Evolutionary conservation across 1,140 invertebrate genomes (phyloP).

Genomic region (Bombus terrestris): DNA sequence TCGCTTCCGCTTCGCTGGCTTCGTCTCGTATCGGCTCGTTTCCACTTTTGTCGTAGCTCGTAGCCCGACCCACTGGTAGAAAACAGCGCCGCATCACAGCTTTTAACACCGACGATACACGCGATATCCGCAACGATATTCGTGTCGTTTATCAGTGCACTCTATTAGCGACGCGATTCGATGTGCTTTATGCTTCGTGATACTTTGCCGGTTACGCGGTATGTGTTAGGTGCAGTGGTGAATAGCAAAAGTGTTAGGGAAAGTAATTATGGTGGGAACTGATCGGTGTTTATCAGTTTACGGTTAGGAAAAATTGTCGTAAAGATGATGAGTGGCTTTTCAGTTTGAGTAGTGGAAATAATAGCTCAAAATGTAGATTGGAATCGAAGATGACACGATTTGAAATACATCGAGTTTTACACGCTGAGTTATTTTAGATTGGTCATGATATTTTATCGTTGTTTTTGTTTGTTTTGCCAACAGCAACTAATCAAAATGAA

Average conservation of each 20-base stretch:
- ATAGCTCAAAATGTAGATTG: no score
- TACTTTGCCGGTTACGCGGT: neutral
- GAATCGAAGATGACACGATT: no score
- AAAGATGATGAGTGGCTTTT: no score
- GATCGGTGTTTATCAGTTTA: neutral
- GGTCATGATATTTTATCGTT: no score
- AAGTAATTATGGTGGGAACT: neutral
- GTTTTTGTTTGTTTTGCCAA: no score
- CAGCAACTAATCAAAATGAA: no score
- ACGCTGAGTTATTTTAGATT: no score
- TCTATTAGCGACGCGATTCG: conserved; percentile 38
- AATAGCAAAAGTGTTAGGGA: neutral
- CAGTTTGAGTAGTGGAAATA: no score
- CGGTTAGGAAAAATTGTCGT: neutral
- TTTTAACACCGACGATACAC: conserved; percentile 43
- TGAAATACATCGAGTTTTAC: no score
- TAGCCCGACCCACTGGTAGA: conserved; percentile 18
- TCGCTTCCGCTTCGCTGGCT: conserved; percentile 51
- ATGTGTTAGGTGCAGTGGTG: neutral
- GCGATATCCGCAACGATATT: conserved; percentile 54
- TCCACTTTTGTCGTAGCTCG: conserved; percentile 62
- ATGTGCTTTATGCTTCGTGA: conserved; percentile 11
- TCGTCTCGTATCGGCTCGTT: conserved; percentile 60
- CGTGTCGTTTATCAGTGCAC: conserved; percentile 36
- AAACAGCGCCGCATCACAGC: conserved; percentile 17